These are phyloP conservation scores for Pterocles orientalis DNA, from an alignment of 2,113 vertebrate genomes.

Conservation along the genomic window DNA sequence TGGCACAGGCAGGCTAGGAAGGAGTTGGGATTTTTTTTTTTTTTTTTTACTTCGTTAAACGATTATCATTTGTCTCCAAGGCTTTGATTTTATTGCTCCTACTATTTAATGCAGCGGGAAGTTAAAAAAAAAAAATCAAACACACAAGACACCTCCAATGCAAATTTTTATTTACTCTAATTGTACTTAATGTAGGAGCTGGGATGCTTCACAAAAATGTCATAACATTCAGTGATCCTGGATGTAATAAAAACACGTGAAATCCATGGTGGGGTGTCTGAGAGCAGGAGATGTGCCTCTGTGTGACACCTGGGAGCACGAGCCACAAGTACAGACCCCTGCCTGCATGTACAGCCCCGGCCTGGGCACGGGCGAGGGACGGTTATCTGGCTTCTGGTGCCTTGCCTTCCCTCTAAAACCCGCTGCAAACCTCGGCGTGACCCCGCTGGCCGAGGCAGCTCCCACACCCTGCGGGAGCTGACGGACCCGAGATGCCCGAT, in stretches of 20 bases:
- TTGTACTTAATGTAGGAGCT: neutral
- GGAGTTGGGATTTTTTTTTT: neutral
- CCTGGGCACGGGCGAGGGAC: too few species aligned
- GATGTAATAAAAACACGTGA: neutral
- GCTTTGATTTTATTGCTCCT: conserved; percentile 14
- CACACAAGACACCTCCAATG: neutral
- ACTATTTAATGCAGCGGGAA: neutral
- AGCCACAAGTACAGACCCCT: too few species aligned
- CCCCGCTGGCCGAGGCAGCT: too few species aligned
- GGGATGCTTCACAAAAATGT: neutral
- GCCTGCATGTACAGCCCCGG: neutral
- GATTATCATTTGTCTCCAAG: conserved; percentile 2
- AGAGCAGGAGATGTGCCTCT: neutral
- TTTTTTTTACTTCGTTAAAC: neutral
- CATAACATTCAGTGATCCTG: neutral
- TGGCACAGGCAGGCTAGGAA: neutral
- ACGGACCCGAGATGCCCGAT: neutral
- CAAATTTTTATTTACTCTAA: neutral
- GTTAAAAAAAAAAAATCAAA: neutral
- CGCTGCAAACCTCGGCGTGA: neutral
- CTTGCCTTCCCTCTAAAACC: neutral
- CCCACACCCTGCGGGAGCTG: neutral
- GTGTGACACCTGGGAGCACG: fast-evolving
- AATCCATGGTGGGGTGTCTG: neutral
- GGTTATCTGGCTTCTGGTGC: too few species aligned